phyloP scores from a whole-genome alignment of 2,113 vertebrate species.

The Microcebus tavaratra region DNA sequence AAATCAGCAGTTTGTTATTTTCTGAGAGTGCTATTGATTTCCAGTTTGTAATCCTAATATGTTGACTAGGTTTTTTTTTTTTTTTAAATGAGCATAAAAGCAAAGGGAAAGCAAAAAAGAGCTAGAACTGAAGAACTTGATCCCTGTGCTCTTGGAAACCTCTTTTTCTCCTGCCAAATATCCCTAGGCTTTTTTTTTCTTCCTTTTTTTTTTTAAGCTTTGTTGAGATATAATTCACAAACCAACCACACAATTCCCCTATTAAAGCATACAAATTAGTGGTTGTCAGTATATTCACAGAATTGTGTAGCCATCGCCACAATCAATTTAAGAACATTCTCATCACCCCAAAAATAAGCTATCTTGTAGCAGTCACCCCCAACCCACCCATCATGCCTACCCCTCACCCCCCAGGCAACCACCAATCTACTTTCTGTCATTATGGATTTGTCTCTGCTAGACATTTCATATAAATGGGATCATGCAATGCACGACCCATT shows the following conservation, averaged over 20 bases:
- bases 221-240: not conserved
- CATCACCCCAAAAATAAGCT: not conserved
- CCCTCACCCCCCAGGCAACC: not conserved
- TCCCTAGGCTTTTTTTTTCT: not conserved
- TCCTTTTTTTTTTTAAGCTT: not conserved
- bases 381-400: fast-evolving
- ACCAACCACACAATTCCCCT: not conserved
- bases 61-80: not conserved
- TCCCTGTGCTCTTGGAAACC: not conserved
- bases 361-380: not conserved
- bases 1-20: not conserved
- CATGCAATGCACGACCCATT: fast-evolving
- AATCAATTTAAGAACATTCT: not conserved
- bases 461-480: not conserved
- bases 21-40: not conserved
- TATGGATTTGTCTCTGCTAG: not conserved
- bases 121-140: not conserved
- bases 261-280: not conserved
- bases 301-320: not conserved
- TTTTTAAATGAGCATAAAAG: not conserved
- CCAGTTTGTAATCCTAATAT: not conserved
- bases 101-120: not conserved
- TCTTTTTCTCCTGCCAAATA: too few relatives aligned
- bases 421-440: not conserved
- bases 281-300: not conserved